A percentile compares a stretch with the other conserved stretches of the same genome.
phyloP scores from a whole-genome alignment of 23 tunicate genomes.

The Diplosoma virens region DNA sequence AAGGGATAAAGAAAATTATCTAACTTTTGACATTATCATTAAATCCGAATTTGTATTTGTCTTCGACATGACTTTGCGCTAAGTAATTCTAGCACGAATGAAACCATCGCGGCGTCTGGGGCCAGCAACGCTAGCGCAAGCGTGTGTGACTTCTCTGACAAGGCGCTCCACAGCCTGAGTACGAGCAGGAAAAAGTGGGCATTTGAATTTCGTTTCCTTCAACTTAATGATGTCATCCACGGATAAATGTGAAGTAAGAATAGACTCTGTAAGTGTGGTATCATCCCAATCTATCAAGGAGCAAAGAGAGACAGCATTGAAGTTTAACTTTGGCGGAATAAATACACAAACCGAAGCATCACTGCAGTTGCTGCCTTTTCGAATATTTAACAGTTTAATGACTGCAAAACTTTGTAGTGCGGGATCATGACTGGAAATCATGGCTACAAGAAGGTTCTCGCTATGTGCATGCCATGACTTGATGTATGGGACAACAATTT shows the following conservation, averaged over 20 bases:
- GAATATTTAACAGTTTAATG: not conserved
- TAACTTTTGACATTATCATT: not conserved
- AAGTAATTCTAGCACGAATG: not conserved
- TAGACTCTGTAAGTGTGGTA: not conserved
- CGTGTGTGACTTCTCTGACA: not conserved
- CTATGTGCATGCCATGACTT: conserved; percentile 17
- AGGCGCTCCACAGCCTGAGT: conserved; percentile 3
- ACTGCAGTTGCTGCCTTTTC: conserved; percentile 5
- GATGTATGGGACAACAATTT: not conserved
- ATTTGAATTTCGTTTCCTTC: conserved; percentile 9
- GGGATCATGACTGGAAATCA: not conserved
- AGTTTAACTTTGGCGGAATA: conserved; percentile 8
- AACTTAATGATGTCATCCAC: not conserved
- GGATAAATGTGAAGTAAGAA: not conserved
- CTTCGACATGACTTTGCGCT: not conserved
- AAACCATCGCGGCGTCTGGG: not conserved
- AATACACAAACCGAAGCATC: not conserved
- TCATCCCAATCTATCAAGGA: not conserved
- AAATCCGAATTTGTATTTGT: conserved; percentile 1
- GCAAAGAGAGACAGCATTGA: not conserved
- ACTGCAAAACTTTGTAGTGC: conserved; percentile 1
- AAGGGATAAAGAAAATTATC: not conserved
- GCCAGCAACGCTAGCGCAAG: not conserved
- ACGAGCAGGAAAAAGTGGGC: not conserved
- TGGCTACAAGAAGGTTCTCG: not conserved